These are phyloP conservation scores for Parapristionchus giblindavisi DNA, from an alignment of 2,888 invertebrate genomes.

Conservation along the genomic window DNA sequence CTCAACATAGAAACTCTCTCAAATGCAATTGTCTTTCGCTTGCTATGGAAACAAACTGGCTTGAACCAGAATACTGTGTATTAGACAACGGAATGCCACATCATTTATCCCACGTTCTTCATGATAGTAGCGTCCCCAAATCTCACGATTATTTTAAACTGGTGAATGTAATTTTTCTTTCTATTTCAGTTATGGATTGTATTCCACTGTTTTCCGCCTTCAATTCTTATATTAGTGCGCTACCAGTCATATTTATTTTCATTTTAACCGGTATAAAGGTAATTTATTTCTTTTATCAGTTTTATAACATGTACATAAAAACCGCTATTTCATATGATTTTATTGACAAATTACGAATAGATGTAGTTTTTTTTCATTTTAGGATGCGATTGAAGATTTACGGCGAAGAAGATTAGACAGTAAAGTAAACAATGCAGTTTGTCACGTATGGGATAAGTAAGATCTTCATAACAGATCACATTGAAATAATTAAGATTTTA, in stretches of 20 bases:
- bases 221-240: neutral
- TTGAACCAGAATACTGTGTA: too few species aligned
- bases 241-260: slow-evolving; percentile 34
- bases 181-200: slow-evolving; percentile 7
- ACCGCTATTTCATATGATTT: neutral
- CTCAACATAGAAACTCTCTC: too few species aligned
- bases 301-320: neutral
- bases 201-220: slow-evolving; percentile 11
- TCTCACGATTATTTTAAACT: too few species aligned
- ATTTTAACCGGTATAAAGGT: slow-evolving; percentile 28
- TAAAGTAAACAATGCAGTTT: slow-evolving; percentile 89
- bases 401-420: slow-evolving; percentile 85
- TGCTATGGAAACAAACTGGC: neutral
- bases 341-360: neutral
- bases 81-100: too few species aligned
- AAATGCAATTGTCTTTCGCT: neutral
- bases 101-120: too few species aligned
- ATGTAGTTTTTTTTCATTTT: neutral
- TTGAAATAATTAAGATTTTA: neutral
- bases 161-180: too few species aligned
- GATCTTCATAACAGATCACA: neutral
- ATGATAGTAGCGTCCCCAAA: neutral
- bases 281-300: neutral
- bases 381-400: slow-evolving; percentile 36
- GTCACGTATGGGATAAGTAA: slow-evolving; percentile 76